phyloP scores from a whole-genome alignment of 2,888 invertebrate genomes.

The Erebia ligea region DNA sequence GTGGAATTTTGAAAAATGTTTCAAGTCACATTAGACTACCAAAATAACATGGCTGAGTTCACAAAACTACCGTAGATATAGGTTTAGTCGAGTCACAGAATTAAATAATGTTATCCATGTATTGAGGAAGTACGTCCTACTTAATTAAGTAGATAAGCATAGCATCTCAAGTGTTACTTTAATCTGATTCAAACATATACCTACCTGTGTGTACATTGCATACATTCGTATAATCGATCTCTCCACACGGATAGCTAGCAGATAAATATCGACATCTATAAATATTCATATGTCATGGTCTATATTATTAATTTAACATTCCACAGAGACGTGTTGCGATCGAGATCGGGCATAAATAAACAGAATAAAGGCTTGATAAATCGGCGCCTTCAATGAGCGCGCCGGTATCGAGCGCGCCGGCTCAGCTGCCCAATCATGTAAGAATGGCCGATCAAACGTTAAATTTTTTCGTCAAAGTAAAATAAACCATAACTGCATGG shows the following conservation, averaged over 20 bases:
- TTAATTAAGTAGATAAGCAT: too few relatives aligned
- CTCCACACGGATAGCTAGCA: background rate
- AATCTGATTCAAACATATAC: background rate
- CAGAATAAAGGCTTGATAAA: slow-evolving; percentile 8
- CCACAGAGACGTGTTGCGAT: slow-evolving; percentile 17
- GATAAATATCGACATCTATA: slow-evolving; percentile 6
- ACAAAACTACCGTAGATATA: too few relatives aligned
- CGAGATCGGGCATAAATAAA: slow-evolving; percentile 14
- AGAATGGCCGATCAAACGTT: too few relatives aligned
- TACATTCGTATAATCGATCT: too few relatives aligned
- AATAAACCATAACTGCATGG: too few relatives aligned
- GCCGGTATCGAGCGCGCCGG: background rate
- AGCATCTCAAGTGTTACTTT: background rate
- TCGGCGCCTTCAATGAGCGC: slow-evolving; percentile 9
- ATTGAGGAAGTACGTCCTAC: background rate
- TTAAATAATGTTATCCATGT: background rate
- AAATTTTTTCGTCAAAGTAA: too few relatives aligned
- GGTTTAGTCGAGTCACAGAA: too few relatives aligned
- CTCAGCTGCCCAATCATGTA: too few relatives aligned
- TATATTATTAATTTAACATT: slow-evolving; percentile 18
- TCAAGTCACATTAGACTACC: too few relatives aligned
- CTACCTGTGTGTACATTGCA: background rate
- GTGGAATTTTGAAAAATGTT: too few relatives aligned
- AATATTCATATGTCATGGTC: slow-evolving; percentile 16
- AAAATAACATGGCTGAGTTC: too few relatives aligned